Evolutionary conservation across 1,140 invertebrate genomes (phyloP).

Genomic region (Carposina sasakii): DNA sequence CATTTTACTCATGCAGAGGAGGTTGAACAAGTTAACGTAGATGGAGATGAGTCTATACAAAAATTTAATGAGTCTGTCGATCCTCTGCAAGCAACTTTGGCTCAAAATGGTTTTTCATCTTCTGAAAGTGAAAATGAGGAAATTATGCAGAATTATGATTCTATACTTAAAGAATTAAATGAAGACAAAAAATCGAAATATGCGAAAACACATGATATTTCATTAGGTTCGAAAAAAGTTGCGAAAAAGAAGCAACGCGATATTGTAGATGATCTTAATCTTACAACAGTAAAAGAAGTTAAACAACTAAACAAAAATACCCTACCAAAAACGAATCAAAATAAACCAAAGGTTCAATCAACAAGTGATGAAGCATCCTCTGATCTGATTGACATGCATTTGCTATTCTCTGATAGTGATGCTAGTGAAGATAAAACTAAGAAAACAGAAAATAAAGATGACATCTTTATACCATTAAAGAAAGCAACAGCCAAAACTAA

Average conservation of each 20-base stretch:
- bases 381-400: constrained; percentile 46
- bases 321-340: constrained; percentile 5
- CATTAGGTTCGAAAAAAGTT: constrained; percentile 42
- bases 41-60: constrained; percentile 21
- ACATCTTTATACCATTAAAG: constrained; percentile 41
- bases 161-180: constrained; percentile 35
- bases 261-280: constrained; percentile 54
- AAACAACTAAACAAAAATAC: constrained; percentile 18
- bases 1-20: constrained; percentile 26
- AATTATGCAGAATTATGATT: constrained; percentile 52
- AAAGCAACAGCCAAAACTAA: constrained; percentile 35
- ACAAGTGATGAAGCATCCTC: constrained; percentile 34
- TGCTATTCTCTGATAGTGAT: constrained; percentile 50
- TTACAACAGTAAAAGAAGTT: constrained; percentile 41
- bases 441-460: constrained; percentile 16
- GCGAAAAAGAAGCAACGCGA: constrained; percentile 31
- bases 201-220: constrained; percentile 34
- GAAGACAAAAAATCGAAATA: constrained; percentile 34
- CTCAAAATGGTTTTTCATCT: constrained; percentile 23
- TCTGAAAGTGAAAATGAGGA: constrained; percentile 44
- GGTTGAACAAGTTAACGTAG: constrained; percentile 28
- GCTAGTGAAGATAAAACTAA: constrained; percentile 8
- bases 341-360: constrained; percentile 11
- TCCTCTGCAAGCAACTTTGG: constrained; percentile 35
- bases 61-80: constrained; percentile 27